Evolutionary conservation across 1,140 invertebrate species (phyloP).

Genomic region (Druon quercuslanigerum): DNA sequence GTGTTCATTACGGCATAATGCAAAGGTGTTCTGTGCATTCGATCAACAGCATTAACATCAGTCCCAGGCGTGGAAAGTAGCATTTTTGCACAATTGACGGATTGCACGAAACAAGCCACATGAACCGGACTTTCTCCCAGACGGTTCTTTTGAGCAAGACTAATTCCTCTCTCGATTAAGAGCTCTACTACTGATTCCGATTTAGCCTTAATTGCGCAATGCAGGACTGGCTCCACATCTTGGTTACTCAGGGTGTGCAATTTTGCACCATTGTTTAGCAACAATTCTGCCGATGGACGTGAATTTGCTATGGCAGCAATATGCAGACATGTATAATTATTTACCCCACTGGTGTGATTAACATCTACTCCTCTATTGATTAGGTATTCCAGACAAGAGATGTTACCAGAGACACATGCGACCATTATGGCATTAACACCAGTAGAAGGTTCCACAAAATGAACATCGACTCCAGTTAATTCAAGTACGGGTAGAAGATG

Average conservation of each 20-base stretch:
- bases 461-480: constrained; percentile 53
- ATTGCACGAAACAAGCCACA: constrained; percentile 79
- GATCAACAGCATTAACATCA: constrained; percentile 77
- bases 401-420: constrained; percentile 62
- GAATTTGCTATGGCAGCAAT: constrained; percentile 78
- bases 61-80: constrained; percentile 75
- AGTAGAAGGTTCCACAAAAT: constrained; percentile 65
- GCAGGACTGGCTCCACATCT: constrained; percentile 75
- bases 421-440: constrained; percentile 67
- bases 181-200: constrained; percentile 77
- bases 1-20: constrained; percentile 79
- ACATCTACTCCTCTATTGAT: constrained; percentile 64
- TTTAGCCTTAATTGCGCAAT: constrained; percentile 77
- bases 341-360: constrained; percentile 67
- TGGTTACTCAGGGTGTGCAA: constrained; percentile 47
- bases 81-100: constrained; percentile 76
- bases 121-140: constrained; percentile 79
- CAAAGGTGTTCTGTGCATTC: constrained; percentile 77
- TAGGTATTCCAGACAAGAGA: constrained; percentile 66
- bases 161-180: constrained; percentile 78
- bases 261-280: constrained; percentile 76
- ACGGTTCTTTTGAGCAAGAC: constrained; percentile 76
- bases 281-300: constrained; percentile 72
- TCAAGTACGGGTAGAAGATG: constrained; percentile 64
- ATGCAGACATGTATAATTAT: constrained; percentile 78